These are phyloP conservation scores for Myoxocephalus aenaeus DNA, from an alignment of 2,797 vertebrate species.

Conservation along the genomic window DNA sequence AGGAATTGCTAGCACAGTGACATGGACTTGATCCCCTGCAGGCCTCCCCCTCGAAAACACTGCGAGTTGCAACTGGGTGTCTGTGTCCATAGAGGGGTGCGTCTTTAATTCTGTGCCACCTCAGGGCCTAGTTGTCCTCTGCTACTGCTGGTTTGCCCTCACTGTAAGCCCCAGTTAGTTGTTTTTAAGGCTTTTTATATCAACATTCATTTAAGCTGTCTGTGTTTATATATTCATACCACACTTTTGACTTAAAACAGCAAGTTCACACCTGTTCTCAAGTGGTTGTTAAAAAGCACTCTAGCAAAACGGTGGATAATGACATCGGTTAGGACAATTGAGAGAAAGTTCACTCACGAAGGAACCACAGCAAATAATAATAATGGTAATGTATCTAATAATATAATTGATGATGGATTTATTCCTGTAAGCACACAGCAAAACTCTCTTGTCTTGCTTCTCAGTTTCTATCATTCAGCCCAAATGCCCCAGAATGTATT, in stretches of 20 bases:
- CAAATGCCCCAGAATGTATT: not conserved
- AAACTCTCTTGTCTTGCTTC: not conserved
- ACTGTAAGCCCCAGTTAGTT: not conserved
- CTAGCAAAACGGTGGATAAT: conserved; percentile 9
- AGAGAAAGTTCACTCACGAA: not conserved
- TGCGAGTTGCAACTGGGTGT: not conserved
- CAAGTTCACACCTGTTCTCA: conserved; percentile 31
- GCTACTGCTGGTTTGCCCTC: not conserved
- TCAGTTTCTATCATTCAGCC: not conserved
- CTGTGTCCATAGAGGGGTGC: not conserved
- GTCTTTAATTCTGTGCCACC: not conserved
- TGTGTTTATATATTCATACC: conserved; percentile 7
- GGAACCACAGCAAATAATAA: not conserved
- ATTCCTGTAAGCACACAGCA: conserved; percentile 38
- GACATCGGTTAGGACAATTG: conserved; percentile 2
- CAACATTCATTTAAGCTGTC: conserved; percentile 4
- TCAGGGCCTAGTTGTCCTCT: not conserved
- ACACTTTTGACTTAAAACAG: conserved; percentile 7
- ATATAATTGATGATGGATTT: not conserved
- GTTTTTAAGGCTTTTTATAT: not conserved
- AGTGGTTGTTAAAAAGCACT: conserved; percentile 1
- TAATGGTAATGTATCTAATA: not conserved
- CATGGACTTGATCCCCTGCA: not conserved
- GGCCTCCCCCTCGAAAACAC: conserved; percentile 2
- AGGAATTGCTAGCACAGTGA: not conserved